Conservation (phyloP, 2,888 invertebrate genomes). For the Formica aserva region DNA sequence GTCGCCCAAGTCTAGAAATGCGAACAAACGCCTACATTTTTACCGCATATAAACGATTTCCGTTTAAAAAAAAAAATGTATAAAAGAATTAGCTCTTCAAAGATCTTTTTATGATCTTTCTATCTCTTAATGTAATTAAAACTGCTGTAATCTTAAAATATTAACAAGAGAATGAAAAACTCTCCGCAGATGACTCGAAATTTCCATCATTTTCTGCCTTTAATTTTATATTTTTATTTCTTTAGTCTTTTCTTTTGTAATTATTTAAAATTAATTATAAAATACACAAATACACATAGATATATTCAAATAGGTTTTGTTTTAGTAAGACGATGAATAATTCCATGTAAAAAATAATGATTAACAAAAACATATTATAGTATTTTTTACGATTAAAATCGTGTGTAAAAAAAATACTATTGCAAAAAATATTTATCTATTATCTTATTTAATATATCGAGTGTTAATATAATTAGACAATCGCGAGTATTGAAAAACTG, state of each 20-base stretch:
- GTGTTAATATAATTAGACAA: background rate
- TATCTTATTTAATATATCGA: background rate
- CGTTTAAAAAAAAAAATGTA: background rate
- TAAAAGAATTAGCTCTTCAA: background rate
- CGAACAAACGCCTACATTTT: constrained; percentile 24
- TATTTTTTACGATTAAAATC: background rate
- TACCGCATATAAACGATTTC: constrained; percentile 8
- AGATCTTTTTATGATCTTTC: background rate
- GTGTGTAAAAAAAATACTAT: background rate
- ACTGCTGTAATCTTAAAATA: background rate
- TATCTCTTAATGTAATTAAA: background rate
- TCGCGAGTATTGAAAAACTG: background rate
- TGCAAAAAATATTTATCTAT: background rate
- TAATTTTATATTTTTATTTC: background rate
- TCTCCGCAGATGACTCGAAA: background rate
- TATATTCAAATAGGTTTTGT: too few species aligned
- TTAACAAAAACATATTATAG: too few species aligned
- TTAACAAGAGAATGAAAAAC: background rate
- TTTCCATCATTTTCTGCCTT: background rate
- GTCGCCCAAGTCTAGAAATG: background rate
- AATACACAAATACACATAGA: too few species aligned
- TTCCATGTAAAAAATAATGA: too few species aligned
- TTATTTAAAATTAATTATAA: too few species aligned
- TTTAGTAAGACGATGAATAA: too few species aligned
- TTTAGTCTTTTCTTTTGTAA: background rate